Conservation (phyloP, 92 coral and sea anemone genomes). For the Paramuricea clavata region DNA sequence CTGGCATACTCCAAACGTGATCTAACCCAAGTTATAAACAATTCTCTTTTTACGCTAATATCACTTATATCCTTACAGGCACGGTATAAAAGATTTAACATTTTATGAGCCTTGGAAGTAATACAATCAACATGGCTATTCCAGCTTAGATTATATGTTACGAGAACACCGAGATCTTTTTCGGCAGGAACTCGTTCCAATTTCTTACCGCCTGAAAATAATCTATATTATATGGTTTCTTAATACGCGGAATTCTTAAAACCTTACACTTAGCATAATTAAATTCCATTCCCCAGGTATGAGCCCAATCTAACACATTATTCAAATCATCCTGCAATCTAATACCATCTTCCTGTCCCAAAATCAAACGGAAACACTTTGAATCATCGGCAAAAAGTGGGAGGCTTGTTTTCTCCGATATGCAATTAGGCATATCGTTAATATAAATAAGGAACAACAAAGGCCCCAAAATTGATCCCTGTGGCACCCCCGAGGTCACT, state of each 20-base stretch:
- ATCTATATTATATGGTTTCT: too few relatives aligned
- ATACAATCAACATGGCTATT: slow-evolving; percentile 50
- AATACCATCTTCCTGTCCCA: slow-evolving; percentile 51
- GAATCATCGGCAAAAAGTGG: neutral
- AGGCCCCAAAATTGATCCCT: slow-evolving; percentile 12
- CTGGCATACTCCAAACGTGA: slow-evolving; percentile 23
- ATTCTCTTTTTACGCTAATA: slow-evolving; percentile 19
- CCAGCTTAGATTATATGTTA: slow-evolving; percentile 36
- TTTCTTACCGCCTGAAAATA: slow-evolving; percentile 20
- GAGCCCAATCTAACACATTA: slow-evolving; percentile 12
- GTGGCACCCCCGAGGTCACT: neutral
- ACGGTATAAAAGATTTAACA: slow-evolving; percentile 38
- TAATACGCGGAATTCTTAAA: neutral
- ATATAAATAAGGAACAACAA: slow-evolving; percentile 6
- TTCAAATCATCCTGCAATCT: slow-evolving; percentile 18
- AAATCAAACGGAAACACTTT: slow-evolving; percentile 30
- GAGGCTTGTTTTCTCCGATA: neutral
- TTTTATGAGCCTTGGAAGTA: slow-evolving; percentile 38
- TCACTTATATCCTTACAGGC: slow-evolving; percentile 43
- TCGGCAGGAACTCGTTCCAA: slow-evolving; percentile 46
- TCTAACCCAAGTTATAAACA: slow-evolving; percentile 33
- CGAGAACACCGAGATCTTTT: slow-evolving; percentile 54
- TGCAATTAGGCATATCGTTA: slow-evolving; percentile 8
- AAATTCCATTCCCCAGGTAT: neutral
- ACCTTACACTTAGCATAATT: neutral